Base-by-base conservation (phyloP, 2,888 invertebrate genomes). In the Cephus spinipes region DNA sequence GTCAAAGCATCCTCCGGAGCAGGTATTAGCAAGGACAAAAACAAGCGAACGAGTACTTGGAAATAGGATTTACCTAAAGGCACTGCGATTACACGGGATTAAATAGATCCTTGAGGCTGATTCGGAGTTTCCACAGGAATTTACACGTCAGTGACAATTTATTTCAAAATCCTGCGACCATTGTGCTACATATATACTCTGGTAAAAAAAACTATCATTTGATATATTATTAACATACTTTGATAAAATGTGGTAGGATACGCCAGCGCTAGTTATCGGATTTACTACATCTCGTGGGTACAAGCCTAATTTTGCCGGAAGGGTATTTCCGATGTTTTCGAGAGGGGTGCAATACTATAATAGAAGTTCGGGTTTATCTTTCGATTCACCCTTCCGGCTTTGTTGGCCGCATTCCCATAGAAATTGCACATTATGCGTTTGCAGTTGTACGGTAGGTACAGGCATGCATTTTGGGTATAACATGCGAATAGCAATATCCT, bases 401-500 rank as follows among this genome's bases (percentile, higher is more conserved):
- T 33, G 71, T 33, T 71, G 71, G 79, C 77, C 78, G 75, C 82
- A 81, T 86, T 86, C 84, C 87, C 85, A 87, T 87, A 87, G 87
- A 87, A 87, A 87, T 87, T 85, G 82, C 83, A 79, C 83, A 85
- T 85, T 84, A 87, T 84, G 81, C 83, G 55, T 55, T 55, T 23
- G 9, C 55, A 75, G 80, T 79, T 81, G 82, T 55, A 55, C 55
- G 0, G 23, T 23, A 23, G 3, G 31, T 4, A 33, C 12, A 1
- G 12, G 80, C 85, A 81, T 85, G 83, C 83, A 83, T 83, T 81
- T 83, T 55, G 55, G 55, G 83, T 84, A 6, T 71, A 81, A 74
- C 36, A 81, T 82, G 78, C 79, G 71, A 71, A 23, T 23, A 55
- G 55, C 23, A 23, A 55, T 55, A 55, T 23, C 55, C 55, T 55